Base-by-base conservation (phyloP, 1,140 invertebrate species). In the Andrena cerasifolii region DNA sequence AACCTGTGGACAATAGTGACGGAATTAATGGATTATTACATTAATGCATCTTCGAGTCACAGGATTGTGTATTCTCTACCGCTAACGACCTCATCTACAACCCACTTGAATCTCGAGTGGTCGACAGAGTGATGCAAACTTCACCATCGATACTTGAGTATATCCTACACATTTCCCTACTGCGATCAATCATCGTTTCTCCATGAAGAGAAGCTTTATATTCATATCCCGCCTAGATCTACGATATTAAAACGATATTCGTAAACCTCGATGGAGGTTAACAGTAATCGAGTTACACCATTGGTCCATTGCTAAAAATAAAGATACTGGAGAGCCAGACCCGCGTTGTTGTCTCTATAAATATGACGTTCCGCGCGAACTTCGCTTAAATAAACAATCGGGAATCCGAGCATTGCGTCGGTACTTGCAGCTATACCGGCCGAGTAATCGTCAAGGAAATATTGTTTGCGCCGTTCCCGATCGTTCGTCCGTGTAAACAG, bases 1-100 rank as follows among this genome's bases (percentile, higher is more conserved):
- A 45, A 96, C 94, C 96, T 97, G 88, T 53, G 49, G 6, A 16
- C 2, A 43, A 54, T 10, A 24, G 16, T 54, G 26, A 36, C 6
- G n/a, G n/a, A n/a, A n/a, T n/a, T n/a, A n/a, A n/a, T n/a, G n/a
- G n/a, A n/a, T n/a, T n/a, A n/a, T n/a, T n/a, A n/a, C n/a, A n/a
- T n/a, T n/a, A n/a, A n/a, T n/a, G n/a, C n/a, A n/a, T n/a, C n/a
- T n/a, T n/a, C n/a, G n/a, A n/a, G n/a, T n/a, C n/a, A n/a, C n/a
- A n/a, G n/a, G n/a, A n/a, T n/a, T n/a, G n/a, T n/a, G n/a, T n/a
- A n/a, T n/a, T n/a, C n/a, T n/a, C n/a, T n/a, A n/a, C n/a, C n/a
- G n/a, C n/a, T n/a, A 1, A 31, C 6, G 16, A 16, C 4, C 40
- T 73, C n/a, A n/a, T n/a, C n/a, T 73, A 26, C 31, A 8, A 56